Percentiles rank a stretch among this genome's conserved stretches.
Evolutionary conservation across 2,888 invertebrate genomes (phyloP).

Genomic region (Doris montereyensis): DNA sequence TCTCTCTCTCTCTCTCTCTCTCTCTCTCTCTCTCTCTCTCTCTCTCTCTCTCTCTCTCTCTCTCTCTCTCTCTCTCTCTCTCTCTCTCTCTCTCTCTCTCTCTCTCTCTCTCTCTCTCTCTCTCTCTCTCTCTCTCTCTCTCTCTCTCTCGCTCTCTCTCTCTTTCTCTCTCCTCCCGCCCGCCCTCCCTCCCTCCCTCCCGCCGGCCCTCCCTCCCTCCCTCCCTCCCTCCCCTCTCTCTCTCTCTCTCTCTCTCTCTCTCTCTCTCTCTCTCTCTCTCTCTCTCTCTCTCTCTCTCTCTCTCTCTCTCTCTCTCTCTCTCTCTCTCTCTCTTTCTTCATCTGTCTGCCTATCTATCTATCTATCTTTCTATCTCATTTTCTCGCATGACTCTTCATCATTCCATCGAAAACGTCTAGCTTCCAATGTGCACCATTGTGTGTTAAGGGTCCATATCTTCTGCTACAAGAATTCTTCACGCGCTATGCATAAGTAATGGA

Average conservation of each 20-base stretch:
- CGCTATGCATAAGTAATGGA: too few species aligned
- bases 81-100: background rate
- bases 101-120: background rate
- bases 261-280: slow-evolving; percentile 26
- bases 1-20: background rate
- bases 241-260: background rate
- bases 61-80: background rate
- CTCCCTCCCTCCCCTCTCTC: background rate
- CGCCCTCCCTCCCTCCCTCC: slow-evolving; percentile 1
- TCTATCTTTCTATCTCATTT: background rate
- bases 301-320: slow-evolving; percentile 6
- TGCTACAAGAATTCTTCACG: too few species aligned
- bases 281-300: slow-evolving; percentile 22
- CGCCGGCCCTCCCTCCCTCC: background rate
- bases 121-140: background rate
- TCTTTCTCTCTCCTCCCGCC: background rate
- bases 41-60: background rate
- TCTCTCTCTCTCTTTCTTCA: background rate
- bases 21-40: background rate
- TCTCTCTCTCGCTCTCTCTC: slow-evolving; percentile 18
- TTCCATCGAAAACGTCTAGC: too few species aligned
- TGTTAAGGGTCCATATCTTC: too few species aligned
- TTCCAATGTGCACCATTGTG: too few species aligned
- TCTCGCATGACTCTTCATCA: too few species aligned
- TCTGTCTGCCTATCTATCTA: background rate